Evolutionary conservation across 1,140 invertebrate species (phyloP), one percentile per base, ranked within the genome.

Genomic region (Oreohelix idahoensis): DNA sequence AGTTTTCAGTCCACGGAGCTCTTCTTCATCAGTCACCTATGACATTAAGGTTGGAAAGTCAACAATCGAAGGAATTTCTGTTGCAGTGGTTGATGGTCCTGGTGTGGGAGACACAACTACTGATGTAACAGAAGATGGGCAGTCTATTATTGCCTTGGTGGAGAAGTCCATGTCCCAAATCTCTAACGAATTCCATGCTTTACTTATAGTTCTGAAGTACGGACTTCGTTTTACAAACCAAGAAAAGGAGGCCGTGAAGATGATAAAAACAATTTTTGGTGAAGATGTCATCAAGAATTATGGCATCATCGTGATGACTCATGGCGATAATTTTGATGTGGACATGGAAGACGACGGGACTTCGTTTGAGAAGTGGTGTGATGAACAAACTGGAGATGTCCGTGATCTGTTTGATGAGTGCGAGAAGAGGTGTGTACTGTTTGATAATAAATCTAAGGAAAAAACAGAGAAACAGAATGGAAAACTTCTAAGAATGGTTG

Each of bases 241-340:
- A 75, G 73, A 75, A 49, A 75, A 75, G n/a, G 38, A 75, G 4
- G 42, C 73, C 1, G 15, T 75, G 38, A 23, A 45, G 42, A 75
- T 36, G n/a, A 53, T 78, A 10, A 53, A n/a, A 38, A 5, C n/a
- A 1, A 58, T 63, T 29, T 78, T 78, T 58, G 76, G 76, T 23
- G n/a, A 32, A 35, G 20, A 32, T 35, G 51, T 78, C 2, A 51
- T 78, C 76, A 53, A 49, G 29, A 36, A 78, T 17, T 78, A 29
- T 29, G 76, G 45, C 10, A 29, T 78, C 35, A 35, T 78, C 15
- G n/a, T 53, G 45, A 42, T 78, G 15, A 58, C 76, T 1, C 23
- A 63, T 78, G 76, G 76, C 10, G 76, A 78, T 39, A 36, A 63
- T 38, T 78, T 78, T 63, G 53, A 63, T 35, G 32, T 26, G 15